Conservation (phyloP, 2,113 vertebrate genomes). For the Trogon melanurus region DNA sequence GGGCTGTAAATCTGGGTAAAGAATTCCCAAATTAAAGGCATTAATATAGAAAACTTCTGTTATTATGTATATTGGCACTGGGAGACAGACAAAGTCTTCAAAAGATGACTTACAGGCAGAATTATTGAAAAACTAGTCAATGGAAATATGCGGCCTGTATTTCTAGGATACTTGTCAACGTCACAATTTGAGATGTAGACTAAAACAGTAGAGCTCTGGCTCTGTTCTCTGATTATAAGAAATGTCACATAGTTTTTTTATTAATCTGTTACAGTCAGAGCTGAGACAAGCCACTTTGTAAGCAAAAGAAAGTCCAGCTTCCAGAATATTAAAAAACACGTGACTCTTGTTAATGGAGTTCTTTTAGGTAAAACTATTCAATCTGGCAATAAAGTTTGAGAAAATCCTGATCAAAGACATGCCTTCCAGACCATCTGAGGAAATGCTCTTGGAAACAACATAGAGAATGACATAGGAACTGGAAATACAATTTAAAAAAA, state of each 20-base stretch:
- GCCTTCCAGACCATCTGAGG: background rate
- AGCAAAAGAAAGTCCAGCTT: background rate
- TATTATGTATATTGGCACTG: background rate
- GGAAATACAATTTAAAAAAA: background rate
- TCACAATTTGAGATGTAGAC: fast-evolving
- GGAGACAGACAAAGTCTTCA: background rate
- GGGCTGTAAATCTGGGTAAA: background rate
- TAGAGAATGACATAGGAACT: background rate
- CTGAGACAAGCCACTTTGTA: background rate
- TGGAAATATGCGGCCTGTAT: background rate
- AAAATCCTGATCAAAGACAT: background rate
- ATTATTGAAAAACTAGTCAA: background rate
- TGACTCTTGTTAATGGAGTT: background rate
- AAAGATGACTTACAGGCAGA: background rate
- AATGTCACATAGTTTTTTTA: background rate
- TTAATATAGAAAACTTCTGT: background rate
- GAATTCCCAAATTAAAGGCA: background rate
- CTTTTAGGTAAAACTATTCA: background rate
- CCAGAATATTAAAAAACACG: background rate
- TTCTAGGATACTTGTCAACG: background rate
- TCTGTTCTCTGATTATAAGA: background rate
- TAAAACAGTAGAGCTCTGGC: background rate
- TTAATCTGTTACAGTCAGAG: background rate
- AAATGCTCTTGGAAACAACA: background rate
- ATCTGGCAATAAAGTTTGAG: background rate